These are phyloP conservation scores for Drosophila fulvimacula DNA, from an alignment of 2,888 invertebrate species.

Conservation along the genomic window DNA sequence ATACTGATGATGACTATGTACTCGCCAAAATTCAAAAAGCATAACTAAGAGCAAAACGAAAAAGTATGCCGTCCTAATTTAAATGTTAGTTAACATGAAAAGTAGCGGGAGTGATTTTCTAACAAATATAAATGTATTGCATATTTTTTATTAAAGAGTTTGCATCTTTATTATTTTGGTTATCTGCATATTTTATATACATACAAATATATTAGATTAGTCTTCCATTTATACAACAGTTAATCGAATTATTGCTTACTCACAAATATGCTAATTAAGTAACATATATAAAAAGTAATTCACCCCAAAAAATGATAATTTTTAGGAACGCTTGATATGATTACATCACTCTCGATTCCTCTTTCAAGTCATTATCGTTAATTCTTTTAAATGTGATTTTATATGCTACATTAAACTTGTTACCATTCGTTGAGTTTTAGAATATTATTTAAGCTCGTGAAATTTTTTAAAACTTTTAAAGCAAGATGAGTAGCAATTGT, in stretches of 20 bases:
- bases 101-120: no score
- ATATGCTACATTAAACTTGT: constrained; percentile 52
- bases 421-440: not conserved
- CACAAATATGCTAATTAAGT: no score
- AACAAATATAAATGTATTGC: no score
- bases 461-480: not conserved
- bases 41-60: not conserved
- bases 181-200: not conserved
- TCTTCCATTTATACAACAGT: no score
- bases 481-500: constrained; percentile 36
- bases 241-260: no score
- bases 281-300: not conserved
- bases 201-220: no score
- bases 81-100: not conserved
- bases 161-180: not conserved
- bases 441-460: constrained; percentile 1
- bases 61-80: no score
- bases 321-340: not conserved
- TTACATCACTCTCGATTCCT: not conserved
- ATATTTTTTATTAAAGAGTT: not conserved
- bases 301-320: not conserved
- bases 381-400: constrained; percentile 6
- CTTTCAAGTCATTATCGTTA: not conserved
- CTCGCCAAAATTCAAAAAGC: not conserved
- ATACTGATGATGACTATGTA: no score